These are phyloP conservation scores for Coracopsis vasa DNA, from an alignment of 2,113 vertebrate species.

Conservation along the genomic window DNA sequence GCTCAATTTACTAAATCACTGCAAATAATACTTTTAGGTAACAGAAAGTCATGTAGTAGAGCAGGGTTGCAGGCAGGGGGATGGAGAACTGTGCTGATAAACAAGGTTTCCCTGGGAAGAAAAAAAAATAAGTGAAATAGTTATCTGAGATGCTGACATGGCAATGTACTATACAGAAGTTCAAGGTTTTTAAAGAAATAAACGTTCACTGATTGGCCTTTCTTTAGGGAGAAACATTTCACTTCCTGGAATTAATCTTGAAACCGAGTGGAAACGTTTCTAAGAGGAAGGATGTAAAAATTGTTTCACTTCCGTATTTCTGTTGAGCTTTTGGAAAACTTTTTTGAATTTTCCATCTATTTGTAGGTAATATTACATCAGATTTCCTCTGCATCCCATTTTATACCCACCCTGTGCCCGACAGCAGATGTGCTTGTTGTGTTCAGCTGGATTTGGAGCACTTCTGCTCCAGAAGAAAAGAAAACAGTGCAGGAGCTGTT, in stretches of 20 bases:
- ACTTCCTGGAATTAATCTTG: background rate
- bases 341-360: background rate
- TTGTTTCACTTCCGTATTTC: background rate
- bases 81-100: background rate
- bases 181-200: background rate
- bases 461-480: background rate
- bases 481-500: background rate
- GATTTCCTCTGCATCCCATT: background rate
- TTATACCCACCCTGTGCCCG: accelerated
- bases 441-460: background rate
- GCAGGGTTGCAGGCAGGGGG: background rate
- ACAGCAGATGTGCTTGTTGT: background rate
- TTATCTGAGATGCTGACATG: background rate
- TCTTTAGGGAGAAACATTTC: background rate
- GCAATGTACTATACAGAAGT: background rate
- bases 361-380: background rate
- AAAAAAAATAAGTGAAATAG: background rate
- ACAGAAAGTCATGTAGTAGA: background rate
- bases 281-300: background rate
- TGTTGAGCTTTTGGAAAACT: background rate
- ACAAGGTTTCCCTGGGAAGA: background rate
- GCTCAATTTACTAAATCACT: background rate
- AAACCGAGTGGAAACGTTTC: background rate
- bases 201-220: background rate
- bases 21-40: background rate